These are phyloP conservation scores for Schizopygopsis malacanthus DNA, from an alignment of 2,797 vertebrate species.

Conservation along the genomic window DNA sequence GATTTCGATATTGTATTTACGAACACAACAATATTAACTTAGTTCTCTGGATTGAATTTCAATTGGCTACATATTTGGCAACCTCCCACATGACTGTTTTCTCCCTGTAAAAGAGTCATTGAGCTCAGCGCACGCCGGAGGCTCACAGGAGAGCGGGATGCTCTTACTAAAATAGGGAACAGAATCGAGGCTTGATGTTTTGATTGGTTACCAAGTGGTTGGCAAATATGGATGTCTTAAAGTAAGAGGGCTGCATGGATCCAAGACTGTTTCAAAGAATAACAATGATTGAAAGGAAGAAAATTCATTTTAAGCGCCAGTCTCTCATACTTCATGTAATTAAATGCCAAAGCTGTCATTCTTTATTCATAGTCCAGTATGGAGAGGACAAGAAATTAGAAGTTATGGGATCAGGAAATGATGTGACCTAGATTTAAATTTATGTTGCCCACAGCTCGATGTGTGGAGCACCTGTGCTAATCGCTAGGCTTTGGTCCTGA, in stretches of 20 bases:
- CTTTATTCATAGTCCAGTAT: background rate
- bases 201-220: conserved; percentile 33
- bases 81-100: conserved; percentile 6
- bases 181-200: conserved; percentile 15
- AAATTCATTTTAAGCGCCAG: background rate
- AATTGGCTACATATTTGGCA: conserved; percentile 39
- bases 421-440: background rate
- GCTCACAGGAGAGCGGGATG: conserved; percentile 1
- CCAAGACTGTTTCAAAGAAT: conserved; percentile 1
- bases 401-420: background rate
- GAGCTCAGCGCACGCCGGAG: background rate
- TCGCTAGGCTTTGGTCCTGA: background rate
- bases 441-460: background rate
- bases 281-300: background rate
- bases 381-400: background rate
- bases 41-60: conserved; percentile 38
- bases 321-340: background rate
- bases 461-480: background rate
- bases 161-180: conserved; percentile 28
- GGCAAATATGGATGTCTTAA: conserved; percentile 24
- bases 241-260: background rate
- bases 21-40: conserved; percentile 27
- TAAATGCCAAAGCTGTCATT: background rate
- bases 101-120: conserved; percentile 21
- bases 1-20: conserved; percentile 41